These are phyloP conservation scores for Amphiprion clarkii DNA, from an alignment of 2,797 vertebrate species.

Conservation along the genomic window DNA sequence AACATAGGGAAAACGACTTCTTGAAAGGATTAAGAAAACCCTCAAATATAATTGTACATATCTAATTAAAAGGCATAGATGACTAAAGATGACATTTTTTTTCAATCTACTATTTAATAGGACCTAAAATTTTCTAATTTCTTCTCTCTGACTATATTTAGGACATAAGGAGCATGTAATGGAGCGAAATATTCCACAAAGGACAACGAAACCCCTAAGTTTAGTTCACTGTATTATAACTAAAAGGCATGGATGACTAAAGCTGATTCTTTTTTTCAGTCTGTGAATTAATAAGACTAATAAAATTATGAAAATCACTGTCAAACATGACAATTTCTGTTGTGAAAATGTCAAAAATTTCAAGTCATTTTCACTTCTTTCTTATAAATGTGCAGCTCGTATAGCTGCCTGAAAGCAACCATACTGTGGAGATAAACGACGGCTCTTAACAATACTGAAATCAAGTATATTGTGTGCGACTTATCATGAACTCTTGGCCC, in stretches of 20 bases:
- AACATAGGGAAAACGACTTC: no score
- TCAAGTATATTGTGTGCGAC: neutral
- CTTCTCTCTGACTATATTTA: no score
- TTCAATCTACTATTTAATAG: no score
- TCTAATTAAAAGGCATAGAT: no score
- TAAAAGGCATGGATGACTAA: neutral
- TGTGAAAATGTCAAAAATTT: conserved; percentile 14
- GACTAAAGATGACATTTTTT: no score
- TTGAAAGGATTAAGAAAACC: no score
- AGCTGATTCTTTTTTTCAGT: no score
- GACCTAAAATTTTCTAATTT: no score
- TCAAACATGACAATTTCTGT: conserved; percentile 1
- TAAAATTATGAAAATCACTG: neutral
- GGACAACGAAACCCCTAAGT: neutral
- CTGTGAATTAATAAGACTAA: neutral
- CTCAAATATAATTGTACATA: no score
- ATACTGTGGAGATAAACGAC: neutral
- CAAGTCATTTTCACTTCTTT: neutral
- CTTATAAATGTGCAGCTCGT: neutral
- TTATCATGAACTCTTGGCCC: neutral
- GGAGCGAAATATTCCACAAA: no score
- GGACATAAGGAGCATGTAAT: no score
- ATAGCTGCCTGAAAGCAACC: neutral
- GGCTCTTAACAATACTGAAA: conserved; percentile 5
- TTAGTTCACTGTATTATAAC: neutral